Evolutionary conservation across 92 coral and sea anemone species (phyloP), one percentile per base, ranked within the genome.

Genomic region (Phenganax subtilis): DNA sequence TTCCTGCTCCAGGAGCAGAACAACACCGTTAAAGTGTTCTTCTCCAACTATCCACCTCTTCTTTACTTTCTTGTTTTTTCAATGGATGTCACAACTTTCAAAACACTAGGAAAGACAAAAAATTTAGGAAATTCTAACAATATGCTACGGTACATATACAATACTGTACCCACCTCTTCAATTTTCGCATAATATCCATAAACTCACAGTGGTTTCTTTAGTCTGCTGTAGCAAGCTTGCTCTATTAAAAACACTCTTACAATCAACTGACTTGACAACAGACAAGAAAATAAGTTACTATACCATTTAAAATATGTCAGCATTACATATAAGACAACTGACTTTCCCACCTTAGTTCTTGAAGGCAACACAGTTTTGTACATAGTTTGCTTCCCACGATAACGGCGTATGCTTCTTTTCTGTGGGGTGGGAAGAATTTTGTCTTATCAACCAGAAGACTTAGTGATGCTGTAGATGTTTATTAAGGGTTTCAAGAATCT

Each of bases 381-480:
- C 70, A 25, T 64, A 64, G 2, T 64, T 28, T 64, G 70, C 70
- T 64, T 64, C 70, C 70, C 70, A 64, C 30, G 70, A 20, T 28
- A 16, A 6, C 27, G 70, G 70, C 37, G 30, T 20, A 20, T 1
- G 12, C 47, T 64, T 64, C 37, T 64, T 25, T 64, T 17, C 70
- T 64, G 47, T 37, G 47, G 47, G 2, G 47, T 37, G 1, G 47
- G 4, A 37, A 37, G 4, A 37, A 37, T 37, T 37, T 37, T 37
- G 47, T 37, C 47, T 37, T 37, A 37, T 64, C 0, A 20, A 28
- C 25, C 27, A 64, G 47, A 64, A 20, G 30, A 64, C 70, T 6
- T 14, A 59, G 10, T 10, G 30, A 20, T 28, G 30, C 30, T 17
- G 1, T 14, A 25, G 67, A 14, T 12, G n/a, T 61, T 61, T 12